Conservation (phyloP, 92 coral and sea anemone species). For the Ricordea florida region DNA sequence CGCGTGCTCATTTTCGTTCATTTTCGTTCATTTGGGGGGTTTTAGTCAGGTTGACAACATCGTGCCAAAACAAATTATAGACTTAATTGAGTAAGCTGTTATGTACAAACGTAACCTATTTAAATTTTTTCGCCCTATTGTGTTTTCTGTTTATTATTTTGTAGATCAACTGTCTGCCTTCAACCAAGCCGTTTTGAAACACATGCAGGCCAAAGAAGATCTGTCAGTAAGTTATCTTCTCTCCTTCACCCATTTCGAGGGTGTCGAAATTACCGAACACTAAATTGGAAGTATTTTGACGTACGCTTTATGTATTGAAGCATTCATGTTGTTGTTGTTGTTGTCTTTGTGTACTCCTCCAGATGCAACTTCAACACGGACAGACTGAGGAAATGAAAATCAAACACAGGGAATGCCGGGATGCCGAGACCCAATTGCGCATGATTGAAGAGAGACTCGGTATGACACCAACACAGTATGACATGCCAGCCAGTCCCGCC, state of each 20-base stretch:
- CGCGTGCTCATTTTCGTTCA: too few species aligned
- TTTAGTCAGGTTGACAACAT: too few species aligned
- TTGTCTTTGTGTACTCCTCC: not conserved
- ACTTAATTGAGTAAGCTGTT: too few species aligned
- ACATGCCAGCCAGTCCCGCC: constrained; percentile 99
- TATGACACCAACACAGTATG: constrained; percentile 97
- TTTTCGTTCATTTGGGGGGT: too few species aligned
- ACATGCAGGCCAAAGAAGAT: constrained; percentile 83
- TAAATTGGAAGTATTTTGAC: too few species aligned
- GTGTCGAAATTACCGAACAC: not conserved
- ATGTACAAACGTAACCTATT: too few species aligned
- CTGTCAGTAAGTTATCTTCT: constrained; percentile 63
- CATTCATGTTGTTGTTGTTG: not conserved
- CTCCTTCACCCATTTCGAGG: not conserved
- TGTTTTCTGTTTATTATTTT: too few species aligned
- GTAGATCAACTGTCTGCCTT: constrained; percentile 87
- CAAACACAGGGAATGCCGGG: constrained; percentile 95
- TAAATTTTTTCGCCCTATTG: too few species aligned
- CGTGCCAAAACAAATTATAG: too few species aligned
- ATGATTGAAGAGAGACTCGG: constrained; percentile 95
- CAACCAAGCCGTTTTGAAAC: constrained; percentile 75
- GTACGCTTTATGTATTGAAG: not conserved
- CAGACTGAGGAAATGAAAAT: constrained; percentile 95
- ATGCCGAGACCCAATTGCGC: constrained; percentile 94
- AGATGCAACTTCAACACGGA: constrained; percentile 89